Evolutionary conservation across 2,113 vertebrate species (phyloP).

Genomic region (Cavia aperea): DNA sequence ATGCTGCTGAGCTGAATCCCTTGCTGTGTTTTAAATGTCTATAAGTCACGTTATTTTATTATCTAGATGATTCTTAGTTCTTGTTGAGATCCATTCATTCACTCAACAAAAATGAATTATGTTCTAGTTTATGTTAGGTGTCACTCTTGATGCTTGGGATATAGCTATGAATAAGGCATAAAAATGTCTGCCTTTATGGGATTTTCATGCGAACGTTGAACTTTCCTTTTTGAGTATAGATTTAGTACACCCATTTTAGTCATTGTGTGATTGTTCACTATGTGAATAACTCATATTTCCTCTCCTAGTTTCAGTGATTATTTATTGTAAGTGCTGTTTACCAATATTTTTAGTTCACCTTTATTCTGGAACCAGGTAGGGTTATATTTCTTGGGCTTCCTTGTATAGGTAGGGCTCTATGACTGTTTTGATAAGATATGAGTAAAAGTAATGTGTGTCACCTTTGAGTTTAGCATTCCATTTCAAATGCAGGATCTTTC

Average conservation of each 20-base stretch:
- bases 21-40: neutral
- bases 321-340: neutral
- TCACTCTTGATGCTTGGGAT: neutral
- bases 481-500: neutral
- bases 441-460: neutral
- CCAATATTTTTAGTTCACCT: neutral
- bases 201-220: neutral
- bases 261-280: neutral
- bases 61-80: slow-evolving; percentile 3
- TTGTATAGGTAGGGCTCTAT: neutral
- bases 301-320: neutral
- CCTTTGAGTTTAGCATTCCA: slow-evolving; percentile 1
- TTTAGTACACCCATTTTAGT: neutral
- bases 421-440: neutral
- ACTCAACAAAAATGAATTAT: slow-evolving; percentile 13
- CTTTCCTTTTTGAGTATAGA: neutral
- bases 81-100: slow-evolving; percentile 17
- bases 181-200: neutral
- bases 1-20: neutral
- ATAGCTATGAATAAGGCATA: neutral
- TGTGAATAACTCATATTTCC: neutral
- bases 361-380: neutral
- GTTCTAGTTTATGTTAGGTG: neutral
- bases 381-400: neutral
- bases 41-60: slow-evolving; percentile 2